These are phyloP conservation scores for Alviniconcha strummeri DNA, from an alignment of 2,888 invertebrate species.

Conservation along the genomic window DNA sequence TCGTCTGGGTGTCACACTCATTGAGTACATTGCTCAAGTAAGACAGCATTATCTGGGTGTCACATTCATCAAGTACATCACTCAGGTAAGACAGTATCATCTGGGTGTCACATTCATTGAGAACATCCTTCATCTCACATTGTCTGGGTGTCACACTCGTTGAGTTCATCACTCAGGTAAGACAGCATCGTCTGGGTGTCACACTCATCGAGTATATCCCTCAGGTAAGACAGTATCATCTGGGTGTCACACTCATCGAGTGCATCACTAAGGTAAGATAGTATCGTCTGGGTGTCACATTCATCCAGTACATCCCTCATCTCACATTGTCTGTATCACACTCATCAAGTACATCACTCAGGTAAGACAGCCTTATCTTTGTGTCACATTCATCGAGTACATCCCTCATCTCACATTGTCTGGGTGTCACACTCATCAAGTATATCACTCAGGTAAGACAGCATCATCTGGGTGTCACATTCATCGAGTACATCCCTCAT, in stretches of 20 bases:
- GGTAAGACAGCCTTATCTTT: conserved; percentile 74
- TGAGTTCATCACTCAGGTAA: conserved; percentile 97
- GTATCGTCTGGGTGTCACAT: conserved; percentile 84
- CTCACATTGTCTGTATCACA: conserved; percentile 74
- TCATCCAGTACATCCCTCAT: conserved; percentile 98
- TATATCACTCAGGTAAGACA: too few species aligned
- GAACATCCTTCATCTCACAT: too few species aligned
- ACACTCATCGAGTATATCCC: conserved; percentile 92
- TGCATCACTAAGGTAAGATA: too few species aligned
- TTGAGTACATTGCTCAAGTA: too few species aligned
- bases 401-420: conserved; percentile 87
- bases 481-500: conserved; percentile 98
- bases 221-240: conserved; percentile 82
- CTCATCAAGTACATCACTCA: too few species aligned
- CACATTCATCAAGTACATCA: conserved; percentile 97
- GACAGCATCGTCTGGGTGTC: conserved; percentile 31
- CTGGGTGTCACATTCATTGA: too few species aligned
- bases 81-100: conserved; percentile 82
- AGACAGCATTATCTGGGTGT: conserved; percentile 83
- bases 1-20: too few species aligned
- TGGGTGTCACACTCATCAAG: too few species aligned
- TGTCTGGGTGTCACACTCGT: conserved; percentile 91
- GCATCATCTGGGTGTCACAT: conserved; percentile 86
- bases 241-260: too few species aligned
- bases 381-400: conserved; percentile 97